These are phyloP conservation scores for Phymastichus coffea DNA, from an alignment of 1,140 invertebrate genomes.

Conservation along the genomic window DNA sequence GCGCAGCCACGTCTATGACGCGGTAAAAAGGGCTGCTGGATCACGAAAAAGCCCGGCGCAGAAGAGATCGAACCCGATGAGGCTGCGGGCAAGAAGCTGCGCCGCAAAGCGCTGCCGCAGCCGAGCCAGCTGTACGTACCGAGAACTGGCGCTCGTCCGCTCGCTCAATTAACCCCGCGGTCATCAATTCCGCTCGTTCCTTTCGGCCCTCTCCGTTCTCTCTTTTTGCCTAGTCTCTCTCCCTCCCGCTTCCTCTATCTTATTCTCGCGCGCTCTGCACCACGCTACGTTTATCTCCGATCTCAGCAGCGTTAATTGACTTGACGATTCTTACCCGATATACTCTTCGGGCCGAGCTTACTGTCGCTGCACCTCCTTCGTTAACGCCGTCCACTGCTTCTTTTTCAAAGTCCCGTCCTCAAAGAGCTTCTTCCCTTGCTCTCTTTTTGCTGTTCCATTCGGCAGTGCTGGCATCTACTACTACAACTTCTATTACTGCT, in stretches of 20 bases:
- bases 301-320: slow-evolving; percentile 15
- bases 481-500: neutral
- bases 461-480: neutral
- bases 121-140: too few species aligned
- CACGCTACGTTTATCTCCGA: neutral
- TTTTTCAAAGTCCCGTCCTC: too few species aligned
- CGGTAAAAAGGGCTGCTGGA: too few species aligned
- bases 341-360: too few species aligned
- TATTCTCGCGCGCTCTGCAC: neutral
- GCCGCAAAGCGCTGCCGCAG: too few species aligned
- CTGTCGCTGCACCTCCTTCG: too few species aligned
- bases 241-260: neutral
- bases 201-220: neutral
- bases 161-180: slow-evolving; percentile 21
- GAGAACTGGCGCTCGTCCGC: too few species aligned
- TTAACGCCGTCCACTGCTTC: slow-evolving; percentile 12
- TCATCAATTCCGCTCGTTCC: slow-evolving; percentile 19
- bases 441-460: neutral
- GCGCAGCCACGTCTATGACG: too few species aligned
- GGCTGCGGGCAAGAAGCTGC: too few species aligned
- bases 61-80: too few species aligned
- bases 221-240: neutral
- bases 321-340: slow-evolving; percentile 27
- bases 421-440: neutral
- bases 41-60: too few species aligned